phyloP scores from a whole-genome alignment of 1,140 invertebrate species.

The Lanistes nyassanus region DNA sequence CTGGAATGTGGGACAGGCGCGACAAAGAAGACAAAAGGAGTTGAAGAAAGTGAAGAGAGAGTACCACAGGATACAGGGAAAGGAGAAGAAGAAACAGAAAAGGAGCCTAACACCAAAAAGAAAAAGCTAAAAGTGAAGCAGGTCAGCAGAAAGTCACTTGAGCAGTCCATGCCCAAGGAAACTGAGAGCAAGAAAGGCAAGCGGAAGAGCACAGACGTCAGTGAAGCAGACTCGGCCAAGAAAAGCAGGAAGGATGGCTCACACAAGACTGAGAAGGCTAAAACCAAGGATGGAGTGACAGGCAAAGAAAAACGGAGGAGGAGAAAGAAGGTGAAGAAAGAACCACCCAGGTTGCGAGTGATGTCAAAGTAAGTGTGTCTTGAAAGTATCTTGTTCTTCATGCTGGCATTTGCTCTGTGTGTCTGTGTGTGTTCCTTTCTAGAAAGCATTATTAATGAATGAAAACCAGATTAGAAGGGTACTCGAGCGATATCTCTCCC shows the following conservation, averaged over 20 bases:
- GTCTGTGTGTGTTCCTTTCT: constrained; percentile 3
- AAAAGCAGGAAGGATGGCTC: constrained; percentile 23
- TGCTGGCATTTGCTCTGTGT: neutral
- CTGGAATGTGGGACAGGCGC: neutral
- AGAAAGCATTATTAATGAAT: neutral
- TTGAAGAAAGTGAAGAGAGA: neutral
- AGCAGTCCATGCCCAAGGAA: neutral
- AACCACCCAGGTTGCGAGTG: constrained; percentile 16
- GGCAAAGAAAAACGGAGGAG: constrained; percentile 27
- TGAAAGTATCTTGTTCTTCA: neutral
- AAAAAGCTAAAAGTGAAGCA: constrained; percentile 11
- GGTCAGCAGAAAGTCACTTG: neutral
- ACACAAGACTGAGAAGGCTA: constrained; percentile 1
- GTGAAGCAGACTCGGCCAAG: constrained; percentile 22
- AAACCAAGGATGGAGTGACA: constrained; percentile 17
- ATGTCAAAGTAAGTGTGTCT: constrained; percentile 20
- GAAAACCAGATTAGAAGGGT: neutral
- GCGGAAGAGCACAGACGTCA: constrained; percentile 30
- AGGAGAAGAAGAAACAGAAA: constrained; percentile 28
- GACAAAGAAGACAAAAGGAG: neutral
- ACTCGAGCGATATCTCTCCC: neutral
- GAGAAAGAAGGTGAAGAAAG: constrained; percentile 19
- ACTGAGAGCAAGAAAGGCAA: constrained; percentile 12
- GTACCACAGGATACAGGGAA: constrained; percentile 34
- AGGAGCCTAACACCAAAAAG: neutral